Evolutionary conservation across 2,888 invertebrate genomes (phyloP).

Genomic region (Pachydiplax longipennis): DNA sequence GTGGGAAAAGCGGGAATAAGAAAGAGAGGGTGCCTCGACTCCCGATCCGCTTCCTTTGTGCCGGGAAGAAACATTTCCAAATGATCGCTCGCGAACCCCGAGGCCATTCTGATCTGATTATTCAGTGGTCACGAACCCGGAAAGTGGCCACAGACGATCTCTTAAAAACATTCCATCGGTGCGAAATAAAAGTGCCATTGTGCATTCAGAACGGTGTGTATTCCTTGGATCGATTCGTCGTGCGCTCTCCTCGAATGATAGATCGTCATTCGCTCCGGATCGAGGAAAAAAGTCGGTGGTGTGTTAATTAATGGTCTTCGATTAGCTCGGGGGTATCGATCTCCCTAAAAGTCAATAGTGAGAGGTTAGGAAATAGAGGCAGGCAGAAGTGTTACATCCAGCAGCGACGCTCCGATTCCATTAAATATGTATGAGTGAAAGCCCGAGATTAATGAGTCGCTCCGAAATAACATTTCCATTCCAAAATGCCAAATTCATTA

Average conservation of each 20-base stretch:
- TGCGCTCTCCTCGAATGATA: neutral
- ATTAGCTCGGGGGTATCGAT: neutral
- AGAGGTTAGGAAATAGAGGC: too few species aligned
- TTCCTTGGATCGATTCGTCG: neutral
- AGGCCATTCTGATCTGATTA: neutral
- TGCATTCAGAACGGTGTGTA: neutral
- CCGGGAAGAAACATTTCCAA: neutral
- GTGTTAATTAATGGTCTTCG: neutral
- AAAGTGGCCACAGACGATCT: neutral
- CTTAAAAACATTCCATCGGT: neutral
- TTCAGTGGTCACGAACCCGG: constrained; percentile 39
- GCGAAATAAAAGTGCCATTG: neutral
- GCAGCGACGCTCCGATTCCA: neutral
- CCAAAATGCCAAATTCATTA: too few species aligned
- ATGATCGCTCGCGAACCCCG: neutral
- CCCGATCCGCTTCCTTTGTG: neutral
- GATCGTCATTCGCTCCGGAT: neutral
- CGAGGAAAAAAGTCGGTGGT: neutral
- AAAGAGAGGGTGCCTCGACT: neutral
- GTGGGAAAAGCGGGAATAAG: neutral
- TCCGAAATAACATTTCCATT: too few species aligned
- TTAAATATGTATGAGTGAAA: neutral
- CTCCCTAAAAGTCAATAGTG: neutral
- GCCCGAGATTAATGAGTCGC: neutral
- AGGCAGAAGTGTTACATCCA: too few species aligned